Conservation (phyloP, 1,140 invertebrate species). For the Yoshiicerus persimilis region DNA sequence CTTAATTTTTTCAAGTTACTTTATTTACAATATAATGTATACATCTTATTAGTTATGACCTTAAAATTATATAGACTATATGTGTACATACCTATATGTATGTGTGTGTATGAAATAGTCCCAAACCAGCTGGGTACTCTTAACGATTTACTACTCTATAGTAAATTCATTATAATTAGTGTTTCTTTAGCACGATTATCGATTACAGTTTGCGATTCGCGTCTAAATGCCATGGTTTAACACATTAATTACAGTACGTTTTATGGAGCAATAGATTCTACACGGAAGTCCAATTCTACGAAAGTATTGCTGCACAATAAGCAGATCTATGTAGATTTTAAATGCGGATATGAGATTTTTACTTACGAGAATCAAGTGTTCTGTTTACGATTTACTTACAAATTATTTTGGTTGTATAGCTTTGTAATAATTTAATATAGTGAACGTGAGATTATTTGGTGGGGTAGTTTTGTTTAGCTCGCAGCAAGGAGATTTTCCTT, state of each 20-base stretch:
- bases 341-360: slow-evolving; percentile 4
- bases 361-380: not conserved
- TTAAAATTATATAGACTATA: not conserved
- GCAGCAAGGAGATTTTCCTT: not conserved
- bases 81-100: not conserved
- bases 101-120: not conserved
- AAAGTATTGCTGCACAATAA: not conserved
- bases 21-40: no score
- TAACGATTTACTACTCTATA: not conserved
- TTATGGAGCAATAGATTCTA: not conserved
- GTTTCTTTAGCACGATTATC: not conserved
- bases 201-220: not conserved
- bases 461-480: not conserved
- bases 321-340: not conserved
- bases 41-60: not conserved
- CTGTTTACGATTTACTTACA: not conserved
- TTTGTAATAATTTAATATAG: not conserved
- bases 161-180: not conserved
- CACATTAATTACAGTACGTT: not conserved
- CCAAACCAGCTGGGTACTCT: slow-evolving; percentile 22
- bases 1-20: not conserved
- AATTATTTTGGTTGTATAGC: not conserved
- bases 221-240: not conserved
- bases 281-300: not conserved
- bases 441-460: slow-evolving; percentile 1